Conservation (phyloP, 92 coral and sea anemone species). For the Parazoanthus swiftii region DNA sequence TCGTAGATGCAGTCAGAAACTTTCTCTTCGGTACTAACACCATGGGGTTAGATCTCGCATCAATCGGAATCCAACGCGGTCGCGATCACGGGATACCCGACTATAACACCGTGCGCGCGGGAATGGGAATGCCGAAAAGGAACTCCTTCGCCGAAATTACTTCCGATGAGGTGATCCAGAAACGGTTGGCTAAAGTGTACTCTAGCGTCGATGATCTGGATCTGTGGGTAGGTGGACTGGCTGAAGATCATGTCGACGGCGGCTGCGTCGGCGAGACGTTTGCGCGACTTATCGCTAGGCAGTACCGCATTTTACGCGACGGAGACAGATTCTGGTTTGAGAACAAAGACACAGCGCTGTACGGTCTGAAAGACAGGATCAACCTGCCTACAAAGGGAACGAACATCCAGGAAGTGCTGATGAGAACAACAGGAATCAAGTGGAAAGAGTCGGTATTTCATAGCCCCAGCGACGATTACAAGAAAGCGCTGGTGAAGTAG, state of each 20-base stretch:
- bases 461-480: conserved; percentile 34
- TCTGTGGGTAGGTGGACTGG: conserved; percentile 93
- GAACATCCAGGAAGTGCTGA: conserved; percentile 73
- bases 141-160: conserved; percentile 79
- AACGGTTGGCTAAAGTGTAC: conserved; percentile 69
- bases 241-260: conserved; percentile 88
- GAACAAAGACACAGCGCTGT: conserved; percentile 73
- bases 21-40: conserved; percentile 97
- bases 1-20: conserved; percentile 91
- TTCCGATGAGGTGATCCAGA: conserved; percentile 62
- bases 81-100: conserved; percentile 96
- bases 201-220: conserved; percentile 83
- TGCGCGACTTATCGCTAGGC: conserved; percentile 90
- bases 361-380: conserved; percentile 76
- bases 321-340: conserved; percentile 99
- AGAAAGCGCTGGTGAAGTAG: conserved; percentile 10
- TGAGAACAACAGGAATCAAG: conserved; percentile 81
- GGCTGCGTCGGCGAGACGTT: conserved; percentile 98
- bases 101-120: conserved; percentile 90
- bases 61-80: conserved; percentile 94
- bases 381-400: conserved; percentile 71
- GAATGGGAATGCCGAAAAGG: conserved; percentile 72
- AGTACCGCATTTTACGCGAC: conserved; percentile 84
- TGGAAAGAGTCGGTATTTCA: conserved; percentile 82
- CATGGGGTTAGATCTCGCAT: conserved; percentile 87